A percentile compares a stretch with the other conserved stretches of the same genome.
Conservation (phyloP, 2,888 invertebrate species). For the Acanthosepion pharaonis region DNA sequence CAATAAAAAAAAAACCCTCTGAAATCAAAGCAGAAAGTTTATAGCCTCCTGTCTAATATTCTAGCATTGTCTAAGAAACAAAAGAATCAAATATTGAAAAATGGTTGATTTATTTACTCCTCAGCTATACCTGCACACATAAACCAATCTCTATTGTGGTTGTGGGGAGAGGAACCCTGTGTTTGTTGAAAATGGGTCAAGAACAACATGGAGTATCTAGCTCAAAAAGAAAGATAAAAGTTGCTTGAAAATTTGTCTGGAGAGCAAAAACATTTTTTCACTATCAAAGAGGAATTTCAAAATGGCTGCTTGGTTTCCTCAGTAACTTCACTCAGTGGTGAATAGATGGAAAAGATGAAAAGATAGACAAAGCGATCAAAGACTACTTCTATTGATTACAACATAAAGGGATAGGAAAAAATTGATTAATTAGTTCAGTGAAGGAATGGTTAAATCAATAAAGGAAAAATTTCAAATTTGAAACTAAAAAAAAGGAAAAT, state of each 20-base stretch:
- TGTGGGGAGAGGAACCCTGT: too few relatives aligned
- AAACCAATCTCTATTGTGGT: too few relatives aligned
- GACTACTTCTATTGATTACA: neutral
- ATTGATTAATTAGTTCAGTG: neutral
- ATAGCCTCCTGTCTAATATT: too few relatives aligned
- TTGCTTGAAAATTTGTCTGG: neutral
- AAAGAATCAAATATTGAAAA: too few relatives aligned
- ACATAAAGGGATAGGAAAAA: neutral
- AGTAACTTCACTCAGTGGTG: neutral
- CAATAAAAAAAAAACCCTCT: too few relatives aligned
- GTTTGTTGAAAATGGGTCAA: neutral
- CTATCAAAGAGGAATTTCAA: neutral
- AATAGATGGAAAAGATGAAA: neutral
- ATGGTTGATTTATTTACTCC: too few relatives aligned
- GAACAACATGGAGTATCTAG: neutral
- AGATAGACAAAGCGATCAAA: neutral
- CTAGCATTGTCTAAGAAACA: too few relatives aligned
- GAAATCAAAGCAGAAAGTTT: too few relatives aligned
- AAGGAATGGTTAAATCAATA: neutral
- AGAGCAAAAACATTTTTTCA: neutral
- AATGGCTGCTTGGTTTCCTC: neutral
- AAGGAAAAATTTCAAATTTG: neutral
- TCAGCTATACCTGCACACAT: too few relatives aligned
- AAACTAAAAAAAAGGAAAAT: too few relatives aligned
- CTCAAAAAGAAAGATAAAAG: neutral